Conservation (phyloP, 1,140 invertebrate genomes). For the Eubasilissa regina region DNA sequence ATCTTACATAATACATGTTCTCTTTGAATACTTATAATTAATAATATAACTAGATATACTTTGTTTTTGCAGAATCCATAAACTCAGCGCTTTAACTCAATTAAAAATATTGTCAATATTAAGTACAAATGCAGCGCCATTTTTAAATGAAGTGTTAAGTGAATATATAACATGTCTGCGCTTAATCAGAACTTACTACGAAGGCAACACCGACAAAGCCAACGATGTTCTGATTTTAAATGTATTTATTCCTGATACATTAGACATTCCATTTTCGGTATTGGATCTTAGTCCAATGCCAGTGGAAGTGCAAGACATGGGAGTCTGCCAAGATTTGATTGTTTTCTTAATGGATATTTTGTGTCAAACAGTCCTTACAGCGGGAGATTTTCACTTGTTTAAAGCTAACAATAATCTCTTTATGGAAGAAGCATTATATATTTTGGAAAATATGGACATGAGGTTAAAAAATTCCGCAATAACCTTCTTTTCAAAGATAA, state of each 20-base stretch:
- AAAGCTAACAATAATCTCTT: slow-evolving; percentile 37
- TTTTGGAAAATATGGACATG: slow-evolving; percentile 65
- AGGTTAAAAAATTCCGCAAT: slow-evolving; percentile 65
- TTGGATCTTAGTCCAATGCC: slow-evolving; percentile 70
- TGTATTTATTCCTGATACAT: slow-evolving; percentile 68
- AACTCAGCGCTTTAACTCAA: slow-evolving; percentile 70
- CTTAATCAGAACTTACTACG: slow-evolving; percentile 67
- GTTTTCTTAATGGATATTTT: slow-evolving; percentile 55
- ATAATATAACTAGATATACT: slow-evolving; percentile 13
- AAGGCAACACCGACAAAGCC: slow-evolving; percentile 58
- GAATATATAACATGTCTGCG: slow-evolving; percentile 69
- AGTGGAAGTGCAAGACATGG: slow-evolving; percentile 64
- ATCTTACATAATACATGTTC: too few species aligned
- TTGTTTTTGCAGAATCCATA: slow-evolving; percentile 68
- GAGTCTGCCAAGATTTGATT: slow-evolving; percentile 65
- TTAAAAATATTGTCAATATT: slow-evolving; percentile 72
- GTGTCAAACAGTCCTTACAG: slow-evolving; percentile 27
- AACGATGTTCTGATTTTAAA: slow-evolving; percentile 49
- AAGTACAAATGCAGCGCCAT: slow-evolving; percentile 68
- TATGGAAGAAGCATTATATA: slow-evolving; percentile 62
- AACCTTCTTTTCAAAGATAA: slow-evolving; percentile 66
- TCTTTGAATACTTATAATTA: neutral
- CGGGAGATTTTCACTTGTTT: slow-evolving; percentile 20
- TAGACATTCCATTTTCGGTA: slow-evolving; percentile 66
- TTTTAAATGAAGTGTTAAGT: slow-evolving; percentile 68